A percentile compares a stretch with the other conserved stretches of the same genome.
phyloP scores from a whole-genome alignment of 2,888 invertebrate genomes.

The Apamea crenata region DNA sequence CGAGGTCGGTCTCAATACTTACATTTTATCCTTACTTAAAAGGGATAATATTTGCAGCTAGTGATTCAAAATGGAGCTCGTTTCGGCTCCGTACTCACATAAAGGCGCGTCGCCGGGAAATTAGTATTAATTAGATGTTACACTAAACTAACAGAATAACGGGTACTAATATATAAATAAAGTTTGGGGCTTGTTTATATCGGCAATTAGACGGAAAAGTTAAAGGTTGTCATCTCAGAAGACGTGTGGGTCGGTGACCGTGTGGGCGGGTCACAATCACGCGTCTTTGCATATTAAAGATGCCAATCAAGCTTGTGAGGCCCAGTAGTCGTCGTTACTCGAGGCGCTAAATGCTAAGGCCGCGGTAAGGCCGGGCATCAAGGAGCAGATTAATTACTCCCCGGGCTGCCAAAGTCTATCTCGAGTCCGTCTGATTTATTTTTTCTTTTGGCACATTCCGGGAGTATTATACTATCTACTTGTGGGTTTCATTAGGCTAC shows the following conservation, averaged over 20 bases:
- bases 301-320: conserved; percentile 78
- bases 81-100: conserved; percentile 42
- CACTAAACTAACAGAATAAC: conserved; percentile 58
- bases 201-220: conserved; percentile 59
- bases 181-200: conserved; percentile 64
- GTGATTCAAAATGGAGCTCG: conserved; percentile 59
- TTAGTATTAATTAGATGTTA: conserved; percentile 64
- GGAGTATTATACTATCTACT: conserved; percentile 55
- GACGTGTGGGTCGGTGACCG: not conserved
- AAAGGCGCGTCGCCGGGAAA: conserved; percentile 42
- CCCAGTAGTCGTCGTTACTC: conserved; percentile 76
- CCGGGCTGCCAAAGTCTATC: conserved; percentile 66
- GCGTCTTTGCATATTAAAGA: conserved; percentile 80
- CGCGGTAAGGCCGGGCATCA: conserved; percentile 54
- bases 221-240: conserved; percentile 38
- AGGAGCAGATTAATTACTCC: conserved; percentile 81
- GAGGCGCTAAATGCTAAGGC: conserved; percentile 72
- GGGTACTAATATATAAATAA: conserved; percentile 38
- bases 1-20: conserved; percentile 59
- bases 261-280: conserved; percentile 38
- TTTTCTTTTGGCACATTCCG: conserved; percentile 56
- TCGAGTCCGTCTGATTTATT: conserved; percentile 55
- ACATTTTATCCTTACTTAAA: conserved; percentile 59
- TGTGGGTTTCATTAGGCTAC: conserved; percentile 49
- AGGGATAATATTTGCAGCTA: conserved; percentile 49